phyloP scores from a whole-genome alignment of 2,113 vertebrate genomes.

The Oreotrochilus melanogaster region DNA sequence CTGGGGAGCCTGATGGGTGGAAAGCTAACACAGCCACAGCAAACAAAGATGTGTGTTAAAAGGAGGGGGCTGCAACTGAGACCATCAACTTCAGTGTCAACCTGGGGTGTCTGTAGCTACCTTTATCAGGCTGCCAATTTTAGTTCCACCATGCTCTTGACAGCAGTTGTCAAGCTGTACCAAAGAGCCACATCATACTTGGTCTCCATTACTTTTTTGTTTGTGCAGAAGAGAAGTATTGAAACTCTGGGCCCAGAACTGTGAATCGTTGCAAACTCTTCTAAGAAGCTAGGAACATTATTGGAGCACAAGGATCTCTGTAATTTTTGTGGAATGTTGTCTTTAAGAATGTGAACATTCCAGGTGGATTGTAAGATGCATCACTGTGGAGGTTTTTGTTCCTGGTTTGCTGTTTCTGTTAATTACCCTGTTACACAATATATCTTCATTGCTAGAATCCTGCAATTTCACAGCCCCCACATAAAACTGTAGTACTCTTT shows the following conservation, averaged over 20 bases:
- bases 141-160: rapidly evolving
- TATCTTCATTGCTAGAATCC: neutral
- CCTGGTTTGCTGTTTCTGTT: neutral
- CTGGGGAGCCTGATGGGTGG: neutral
- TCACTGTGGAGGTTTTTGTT: neutral
- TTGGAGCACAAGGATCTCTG: neutral
- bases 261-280: neutral
- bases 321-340: neutral
- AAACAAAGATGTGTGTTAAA: neutral
- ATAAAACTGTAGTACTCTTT: neutral
- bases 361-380: neutral
- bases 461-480: neutral
- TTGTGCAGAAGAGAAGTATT: neutral
- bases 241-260: neutral
- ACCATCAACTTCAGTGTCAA: neutral
- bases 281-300: neutral
- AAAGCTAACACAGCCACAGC: neutral
- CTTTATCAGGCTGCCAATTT: neutral
- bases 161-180: neutral
- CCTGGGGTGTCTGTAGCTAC: neutral
- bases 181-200: neutral
- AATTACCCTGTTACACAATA: neutral
- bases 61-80: neutral
- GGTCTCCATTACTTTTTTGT: neutral
- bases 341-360: neutral